Percentiles rank a stretch among this genome's conserved stretches.
Conservation (phyloP, 2,888 invertebrate genomes). For the Mythimna pallens region DNA sequence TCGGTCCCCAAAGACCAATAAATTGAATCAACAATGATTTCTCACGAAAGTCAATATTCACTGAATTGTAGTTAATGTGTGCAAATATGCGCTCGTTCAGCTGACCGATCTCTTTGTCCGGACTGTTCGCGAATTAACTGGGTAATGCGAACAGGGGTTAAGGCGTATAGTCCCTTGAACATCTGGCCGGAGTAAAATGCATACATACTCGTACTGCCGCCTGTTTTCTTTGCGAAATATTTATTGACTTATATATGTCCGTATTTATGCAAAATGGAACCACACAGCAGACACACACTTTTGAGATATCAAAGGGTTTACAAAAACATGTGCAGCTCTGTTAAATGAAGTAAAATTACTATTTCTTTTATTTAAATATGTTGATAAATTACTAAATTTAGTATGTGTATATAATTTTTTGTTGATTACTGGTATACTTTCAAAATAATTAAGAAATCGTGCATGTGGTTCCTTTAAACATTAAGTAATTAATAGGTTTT, state of each 20-base stretch:
- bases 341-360: too few species aligned
- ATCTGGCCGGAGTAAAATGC: too few species aligned
- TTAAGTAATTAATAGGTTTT: constrained; percentile 36
- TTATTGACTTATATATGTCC: neutral
- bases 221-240: too few species aligned
- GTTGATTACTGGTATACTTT: too few species aligned
- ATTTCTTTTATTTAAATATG: too few species aligned
- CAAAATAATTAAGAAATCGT: too few species aligned
- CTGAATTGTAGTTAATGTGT: constrained; percentile 65
- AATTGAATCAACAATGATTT: constrained; percentile 55
- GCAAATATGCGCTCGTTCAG: constrained; percentile 57
- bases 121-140: constrained; percentile 59
- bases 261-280: constrained; percentile 12
- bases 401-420: constrained; percentile 17
- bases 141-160: constrained; percentile 41
- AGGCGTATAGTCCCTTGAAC: neutral
- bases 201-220: too few species aligned
- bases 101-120: constrained; percentile 54
- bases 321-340: constrained; percentile 30
- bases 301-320: constrained; percentile 29
- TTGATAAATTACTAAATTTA: constrained; percentile 33
- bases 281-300: constrained; percentile 27
- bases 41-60: constrained; percentile 73
- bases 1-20: constrained; percentile 27
- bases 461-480: constrained; percentile 10